phyloP scores from a whole-genome alignment of 2,888 invertebrate species.

The Noctuana brunneofusca region DNA sequence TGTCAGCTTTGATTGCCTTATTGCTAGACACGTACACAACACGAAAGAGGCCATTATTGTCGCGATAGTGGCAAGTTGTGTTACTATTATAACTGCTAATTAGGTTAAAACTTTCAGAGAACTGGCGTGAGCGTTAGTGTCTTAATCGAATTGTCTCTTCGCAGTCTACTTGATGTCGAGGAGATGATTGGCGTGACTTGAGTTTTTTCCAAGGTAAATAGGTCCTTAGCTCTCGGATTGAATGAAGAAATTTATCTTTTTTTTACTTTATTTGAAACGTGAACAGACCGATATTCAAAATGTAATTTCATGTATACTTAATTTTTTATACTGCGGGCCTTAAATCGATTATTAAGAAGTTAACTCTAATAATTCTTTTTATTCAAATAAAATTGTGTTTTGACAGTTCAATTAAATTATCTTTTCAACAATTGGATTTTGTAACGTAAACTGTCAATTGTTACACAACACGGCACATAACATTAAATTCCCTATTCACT shows the following conservation, averaged over 20 bases:
- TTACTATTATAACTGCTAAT: slow-evolving; percentile 40
- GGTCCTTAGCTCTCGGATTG: not conserved
- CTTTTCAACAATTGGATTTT: too few relatives aligned
- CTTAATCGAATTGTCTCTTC: slow-evolving; percentile 41
- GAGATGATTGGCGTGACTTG: not conserved
- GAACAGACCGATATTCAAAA: not conserved
- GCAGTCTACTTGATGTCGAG: slow-evolving; percentile 9
- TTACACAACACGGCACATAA: too few relatives aligned
- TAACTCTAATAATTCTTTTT: too few relatives aligned
- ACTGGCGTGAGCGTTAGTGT: slow-evolving; percentile 38
- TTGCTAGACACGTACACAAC: slow-evolving; percentile 11
- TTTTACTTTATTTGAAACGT: not conserved
- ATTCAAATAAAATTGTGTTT: too few relatives aligned
- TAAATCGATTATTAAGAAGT: too few relatives aligned
- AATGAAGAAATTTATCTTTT: not conserved
- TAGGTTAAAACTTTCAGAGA: slow-evolving; percentile 40
- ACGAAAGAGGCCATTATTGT: slow-evolving; percentile 23
- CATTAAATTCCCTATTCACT: too few relatives aligned
- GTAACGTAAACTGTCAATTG: too few relatives aligned
- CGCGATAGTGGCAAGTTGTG: slow-evolving; percentile 35
- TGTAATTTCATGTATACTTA: not conserved
- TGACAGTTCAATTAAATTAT: too few relatives aligned
- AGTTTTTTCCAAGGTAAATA: not conserved
- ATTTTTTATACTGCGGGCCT: too few relatives aligned
- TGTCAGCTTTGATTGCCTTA: slow-evolving; percentile 13